These are phyloP conservation scores for Amphipoea oculea DNA, from an alignment of 2,888 invertebrate species.

Conservation along the genomic window DNA sequence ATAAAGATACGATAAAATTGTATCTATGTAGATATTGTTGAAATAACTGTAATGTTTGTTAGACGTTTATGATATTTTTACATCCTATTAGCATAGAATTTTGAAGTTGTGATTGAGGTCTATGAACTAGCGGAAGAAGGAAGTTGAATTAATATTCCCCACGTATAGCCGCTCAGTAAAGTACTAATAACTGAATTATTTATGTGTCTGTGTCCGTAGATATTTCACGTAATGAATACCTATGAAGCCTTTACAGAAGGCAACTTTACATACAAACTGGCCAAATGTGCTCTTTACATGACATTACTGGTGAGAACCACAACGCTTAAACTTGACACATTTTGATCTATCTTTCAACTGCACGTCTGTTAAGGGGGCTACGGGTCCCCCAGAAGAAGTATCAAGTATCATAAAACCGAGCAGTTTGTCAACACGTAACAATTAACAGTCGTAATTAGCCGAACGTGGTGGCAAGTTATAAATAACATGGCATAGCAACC, in stretches of 20 bases:
- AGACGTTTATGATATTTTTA: constrained; percentile 37
- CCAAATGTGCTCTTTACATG: constrained; percentile 41
- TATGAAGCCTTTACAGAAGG: constrained; percentile 57
- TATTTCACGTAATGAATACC: constrained; percentile 64
- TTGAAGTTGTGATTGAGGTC: constrained; percentile 59
- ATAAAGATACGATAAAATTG: constrained; percentile 2
- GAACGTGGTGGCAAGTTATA: constrained; percentile 58
- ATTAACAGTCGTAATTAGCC: constrained; percentile 62
- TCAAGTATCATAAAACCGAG: constrained; percentile 47
- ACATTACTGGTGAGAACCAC: constrained; percentile 41
- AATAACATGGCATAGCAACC: constrained; percentile 49
- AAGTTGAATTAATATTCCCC: constrained; percentile 67
- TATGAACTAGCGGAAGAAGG: constrained; percentile 69
- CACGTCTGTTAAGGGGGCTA: neutral
- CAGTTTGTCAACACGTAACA: constrained; percentile 57
- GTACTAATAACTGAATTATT: constrained; percentile 66
- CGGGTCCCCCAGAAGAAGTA: constrained; percentile 38
- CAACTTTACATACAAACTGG: constrained; percentile 32
- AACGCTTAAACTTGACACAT: constrained; percentile 50
- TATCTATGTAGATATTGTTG: neutral
- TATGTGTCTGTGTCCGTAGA: constrained; percentile 61
- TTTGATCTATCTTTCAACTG: constrained; percentile 37
- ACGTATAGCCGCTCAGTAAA: constrained; percentile 52
- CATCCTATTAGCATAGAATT: constrained; percentile 56
- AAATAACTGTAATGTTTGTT: constrained; percentile 35